Percentiles rank a stretch among this genome's conserved stretches.
These are phyloP conservation scores for Dipodomys spectabilis DNA, from an alignment of 2,113 vertebrate genomes.

Conservation along the genomic window DNA sequence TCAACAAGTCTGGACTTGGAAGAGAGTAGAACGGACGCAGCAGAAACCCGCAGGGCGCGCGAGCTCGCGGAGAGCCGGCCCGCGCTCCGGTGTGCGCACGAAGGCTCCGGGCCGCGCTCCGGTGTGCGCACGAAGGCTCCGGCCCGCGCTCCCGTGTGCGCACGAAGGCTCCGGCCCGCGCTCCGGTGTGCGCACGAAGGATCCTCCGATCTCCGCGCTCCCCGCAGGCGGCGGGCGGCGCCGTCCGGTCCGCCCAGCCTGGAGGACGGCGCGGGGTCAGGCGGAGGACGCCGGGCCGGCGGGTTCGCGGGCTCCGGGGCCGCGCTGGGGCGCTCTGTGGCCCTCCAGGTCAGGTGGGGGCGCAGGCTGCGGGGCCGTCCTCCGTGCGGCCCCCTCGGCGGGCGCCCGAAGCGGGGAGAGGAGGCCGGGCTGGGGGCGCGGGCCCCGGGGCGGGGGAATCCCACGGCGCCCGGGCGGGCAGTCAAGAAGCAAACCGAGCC, in stretches of 20 bases:
- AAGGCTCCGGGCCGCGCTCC: conserved; percentile 43
- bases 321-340: background rate
- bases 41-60: conserved; percentile 72
- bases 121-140: conserved; percentile 52
- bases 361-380: background rate
- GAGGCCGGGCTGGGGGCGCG: too few species aligned
- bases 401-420: background rate
- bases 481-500: background rate
- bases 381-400: too few species aligned
- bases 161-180: conserved; percentile 74
- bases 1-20: conserved; percentile 30
- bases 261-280: background rate
- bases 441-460: background rate
- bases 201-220: background rate
- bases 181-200: conserved; percentile 81
- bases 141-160: conserved; percentile 76
- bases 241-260: too few species aligned
- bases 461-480: background rate
- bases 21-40: conserved; percentile 77
- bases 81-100: conserved; percentile 81
- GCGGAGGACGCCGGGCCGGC: background rate
- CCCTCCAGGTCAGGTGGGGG: too few species aligned
- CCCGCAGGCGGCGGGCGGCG: too few species aligned
- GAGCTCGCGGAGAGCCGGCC: too few species aligned
- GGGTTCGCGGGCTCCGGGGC: background rate